Evolutionary conservation across 1,140 invertebrate genomes (phyloP).

Genomic region (Pararge aegeria): DNA sequence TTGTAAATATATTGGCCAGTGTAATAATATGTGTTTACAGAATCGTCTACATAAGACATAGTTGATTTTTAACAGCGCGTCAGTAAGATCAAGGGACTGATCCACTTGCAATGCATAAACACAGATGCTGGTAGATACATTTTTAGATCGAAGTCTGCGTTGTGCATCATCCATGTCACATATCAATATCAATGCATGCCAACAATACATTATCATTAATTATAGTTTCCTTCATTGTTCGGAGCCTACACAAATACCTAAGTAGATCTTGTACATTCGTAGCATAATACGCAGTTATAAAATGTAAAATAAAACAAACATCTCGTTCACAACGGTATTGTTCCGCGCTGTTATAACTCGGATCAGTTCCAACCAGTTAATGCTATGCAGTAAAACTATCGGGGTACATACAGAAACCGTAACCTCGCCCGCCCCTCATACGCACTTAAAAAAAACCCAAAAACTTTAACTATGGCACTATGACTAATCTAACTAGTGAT

Average conservation of each 20-base stretch:
- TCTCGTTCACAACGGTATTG: constrained; percentile 12
- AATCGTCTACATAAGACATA: too few relatives aligned
- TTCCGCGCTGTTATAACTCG: constrained; percentile 8
- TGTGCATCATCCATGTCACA: not conserved
- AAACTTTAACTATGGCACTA: too few relatives aligned
- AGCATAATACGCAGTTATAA: not conserved
- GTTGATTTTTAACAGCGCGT: too few relatives aligned
- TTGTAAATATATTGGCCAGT: too few relatives aligned
- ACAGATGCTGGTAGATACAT: too few relatives aligned
- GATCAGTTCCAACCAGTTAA: constrained; percentile 11
- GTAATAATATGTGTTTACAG: too few relatives aligned
- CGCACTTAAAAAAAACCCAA: too few relatives aligned
- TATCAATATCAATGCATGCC: not conserved
- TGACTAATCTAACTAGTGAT: too few relatives aligned
- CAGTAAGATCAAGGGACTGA: too few relatives aligned
- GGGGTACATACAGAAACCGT: constrained; percentile 2
- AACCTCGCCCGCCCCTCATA: too few relatives aligned
- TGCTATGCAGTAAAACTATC: constrained; percentile 1
- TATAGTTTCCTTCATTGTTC: constrained; percentile 5
- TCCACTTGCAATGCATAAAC: too few relatives aligned
- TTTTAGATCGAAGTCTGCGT: not conserved
- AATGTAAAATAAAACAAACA: constrained; percentile 1
- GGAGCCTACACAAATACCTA: constrained; percentile 4
- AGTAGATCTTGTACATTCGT: not conserved
- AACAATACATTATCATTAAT: not conserved